phyloP scores from a whole-genome alignment of 2,888 invertebrate genomes.

The Atherix ibis region DNA sequence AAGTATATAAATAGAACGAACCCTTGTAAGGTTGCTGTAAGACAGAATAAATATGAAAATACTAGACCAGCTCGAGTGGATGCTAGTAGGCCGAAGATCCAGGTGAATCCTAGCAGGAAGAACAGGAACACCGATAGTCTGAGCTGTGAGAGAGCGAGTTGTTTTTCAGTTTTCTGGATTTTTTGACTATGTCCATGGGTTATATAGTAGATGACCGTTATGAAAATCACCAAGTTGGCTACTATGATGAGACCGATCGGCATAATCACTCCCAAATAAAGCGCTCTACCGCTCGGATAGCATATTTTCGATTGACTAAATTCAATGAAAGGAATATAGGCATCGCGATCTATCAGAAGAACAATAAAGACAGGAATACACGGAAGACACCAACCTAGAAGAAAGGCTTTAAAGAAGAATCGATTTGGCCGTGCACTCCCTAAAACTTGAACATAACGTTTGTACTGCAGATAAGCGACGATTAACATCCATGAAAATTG shows the following conservation, averaged over 20 bases:
- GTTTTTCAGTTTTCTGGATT: slow-evolving; percentile 26
- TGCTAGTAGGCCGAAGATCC: slow-evolving; percentile 44
- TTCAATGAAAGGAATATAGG: slow-evolving; percentile 30
- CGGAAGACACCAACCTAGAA: slow-evolving; percentile 49
- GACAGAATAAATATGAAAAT: slow-evolving; percentile 45
- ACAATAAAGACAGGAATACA: slow-evolving; percentile 37
- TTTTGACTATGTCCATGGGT: slow-evolving; percentile 36
- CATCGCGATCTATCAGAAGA: slow-evolving; percentile 33
- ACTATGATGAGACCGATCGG: slow-evolving; percentile 38
- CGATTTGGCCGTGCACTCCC: slow-evolving; percentile 40
- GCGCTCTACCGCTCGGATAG: slow-evolving; percentile 37
- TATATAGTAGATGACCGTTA: slow-evolving; percentile 39
- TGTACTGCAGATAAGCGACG: slow-evolving; percentile 49
- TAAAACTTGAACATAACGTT: slow-evolving; percentile 49
- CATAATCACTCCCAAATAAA: slow-evolving; percentile 36
- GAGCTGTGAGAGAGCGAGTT: slow-evolving; percentile 32
- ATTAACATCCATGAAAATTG: slow-evolving; percentile 60
- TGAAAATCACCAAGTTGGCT: slow-evolving; percentile 38
- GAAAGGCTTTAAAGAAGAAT: slow-evolving; percentile 44
- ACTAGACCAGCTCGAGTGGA: slow-evolving; percentile 34
- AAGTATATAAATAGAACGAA: slow-evolving; percentile 46
- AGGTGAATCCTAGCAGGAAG: slow-evolving; percentile 43
- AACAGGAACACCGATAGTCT: slow-evolving; percentile 41
- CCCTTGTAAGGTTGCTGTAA: slow-evolving; percentile 46
- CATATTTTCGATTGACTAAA: slow-evolving; percentile 31